Evolutionary conservation across 2,888 invertebrate genomes (phyloP).

Genomic region (Caenorhabditis doughertyi): DNA sequence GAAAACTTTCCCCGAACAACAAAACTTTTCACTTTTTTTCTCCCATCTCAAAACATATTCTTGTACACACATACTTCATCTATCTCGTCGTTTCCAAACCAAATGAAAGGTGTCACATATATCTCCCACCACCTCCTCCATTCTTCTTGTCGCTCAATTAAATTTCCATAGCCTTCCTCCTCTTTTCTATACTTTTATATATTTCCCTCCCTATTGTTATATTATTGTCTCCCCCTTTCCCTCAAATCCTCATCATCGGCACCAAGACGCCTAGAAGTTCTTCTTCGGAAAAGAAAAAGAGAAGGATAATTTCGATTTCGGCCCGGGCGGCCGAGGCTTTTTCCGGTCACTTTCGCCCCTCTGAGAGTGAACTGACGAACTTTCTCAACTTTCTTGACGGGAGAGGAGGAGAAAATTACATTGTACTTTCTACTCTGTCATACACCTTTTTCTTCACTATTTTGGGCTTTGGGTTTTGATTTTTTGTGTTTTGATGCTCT

Average conservation of each 20-base stretch:
- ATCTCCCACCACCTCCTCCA: background rate
- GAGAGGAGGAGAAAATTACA: slow-evolving; percentile 1
- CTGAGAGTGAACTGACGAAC: no score
- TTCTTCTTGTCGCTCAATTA: slow-evolving; percentile 47
- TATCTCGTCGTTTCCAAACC: background rate
- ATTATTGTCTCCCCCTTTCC: background rate
- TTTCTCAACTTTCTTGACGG: slow-evolving; percentile 20
- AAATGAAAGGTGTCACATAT: slow-evolving; percentile 23
- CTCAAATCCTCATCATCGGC: slow-evolving; percentile 2
- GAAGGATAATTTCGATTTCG: slow-evolving; percentile 20
- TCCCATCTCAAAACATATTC: background rate
- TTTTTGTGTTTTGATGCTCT: no score
- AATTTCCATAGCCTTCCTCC: slow-evolving; percentile 29
- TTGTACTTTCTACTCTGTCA: background rate
- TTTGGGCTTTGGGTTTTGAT: background rate
- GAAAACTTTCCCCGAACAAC: background rate
- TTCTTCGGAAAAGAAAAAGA: background rate
- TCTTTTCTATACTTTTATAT: background rate
- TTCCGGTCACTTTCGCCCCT: slow-evolving; percentile 51
- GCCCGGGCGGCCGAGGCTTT: background rate
- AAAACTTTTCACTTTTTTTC: slow-evolving; percentile 4
- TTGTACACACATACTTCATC: slow-evolving; percentile 6
- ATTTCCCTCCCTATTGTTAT: slow-evolving; percentile 16
- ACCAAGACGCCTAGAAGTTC: background rate
- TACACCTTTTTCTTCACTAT: slow-evolving; percentile 6